Evolutionary conservation across 2,888 invertebrate genomes (phyloP), one percentile per base, ranked within the genome.

Genomic region (Tetranychus truncatus): DNA sequence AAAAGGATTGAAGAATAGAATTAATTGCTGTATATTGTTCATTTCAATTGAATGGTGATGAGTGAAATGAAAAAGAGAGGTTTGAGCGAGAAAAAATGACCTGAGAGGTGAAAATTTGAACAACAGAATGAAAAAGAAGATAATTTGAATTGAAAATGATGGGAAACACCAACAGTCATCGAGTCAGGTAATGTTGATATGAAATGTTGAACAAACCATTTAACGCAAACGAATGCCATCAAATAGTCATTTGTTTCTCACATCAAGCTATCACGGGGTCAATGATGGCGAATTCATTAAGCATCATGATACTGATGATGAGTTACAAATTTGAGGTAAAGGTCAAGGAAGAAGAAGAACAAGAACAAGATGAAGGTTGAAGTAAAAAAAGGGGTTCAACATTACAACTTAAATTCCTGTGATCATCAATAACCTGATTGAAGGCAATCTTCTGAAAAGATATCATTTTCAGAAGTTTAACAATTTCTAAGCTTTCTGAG

Each of bases 381-480:
- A 24, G 21, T 7, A 24, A 72, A 21, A 24, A 45, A n/a, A 67
- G 67, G n/a, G 11, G 21, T 9, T 21, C 6, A 67, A 21, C 6
- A 24, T 24, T 18, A 69, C 11, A 69, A 24, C n/a, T 11, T 21
- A 69, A 24, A 69, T 69, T 69, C 69, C 69, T 20, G 21, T 11
- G 69, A 69, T 55, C 55, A 55, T 55, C 55, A 55, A 55, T 55
- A 55, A 55, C 55, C 55, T 55, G 55, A 55, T 55, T 55, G 55
- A 55, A 55, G 55, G 9, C 15, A 55, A 55, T 55, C 55, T 15
- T 55, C 55, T 55, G 55, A 55, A 55, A 55, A 55, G 55, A 55
- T 55, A 55, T 55, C 15, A 55, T 55, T 55, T 55, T 55, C 11
- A 55, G 55, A 15, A 55, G 11, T 55, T 55, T 55, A 15, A 15